Conservation (phyloP, 2,113 vertebrate genomes). For the Athene noctua region DNA sequence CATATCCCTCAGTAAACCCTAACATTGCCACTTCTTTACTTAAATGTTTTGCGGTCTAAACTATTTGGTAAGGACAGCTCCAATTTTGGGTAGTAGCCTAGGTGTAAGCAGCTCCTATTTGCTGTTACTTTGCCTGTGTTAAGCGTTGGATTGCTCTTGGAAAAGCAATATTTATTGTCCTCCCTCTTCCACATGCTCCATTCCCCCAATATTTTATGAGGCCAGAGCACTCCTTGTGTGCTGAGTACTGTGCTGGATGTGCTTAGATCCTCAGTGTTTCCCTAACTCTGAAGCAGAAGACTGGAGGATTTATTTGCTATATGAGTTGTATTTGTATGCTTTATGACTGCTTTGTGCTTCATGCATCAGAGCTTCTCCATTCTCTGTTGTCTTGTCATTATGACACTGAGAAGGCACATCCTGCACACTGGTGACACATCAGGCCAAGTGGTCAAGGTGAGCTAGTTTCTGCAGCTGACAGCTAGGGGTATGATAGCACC, state of each 20-base stretch:
- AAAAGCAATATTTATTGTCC: not conserved
- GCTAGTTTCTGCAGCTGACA: not conserved
- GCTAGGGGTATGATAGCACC: not conserved
- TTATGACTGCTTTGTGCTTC: not conserved
- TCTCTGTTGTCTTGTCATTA: not conserved
- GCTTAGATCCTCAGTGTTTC: not conserved
- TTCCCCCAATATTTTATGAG: not conserved
- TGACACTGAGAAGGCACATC: not conserved
- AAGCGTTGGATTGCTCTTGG: not conserved
- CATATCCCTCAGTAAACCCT: not conserved
- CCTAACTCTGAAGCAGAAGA: not conserved
- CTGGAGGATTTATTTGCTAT: not conserved
- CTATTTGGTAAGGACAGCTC: not conserved
- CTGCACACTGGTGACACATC: not conserved
- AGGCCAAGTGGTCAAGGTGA: not conserved
- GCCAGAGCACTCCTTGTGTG: not conserved
- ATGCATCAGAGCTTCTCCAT: not conserved
- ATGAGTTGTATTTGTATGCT: not conserved
- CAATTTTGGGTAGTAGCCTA: not conserved
- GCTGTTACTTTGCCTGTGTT: not conserved
- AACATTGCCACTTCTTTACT: not conserved
- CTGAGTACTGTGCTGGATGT: not conserved
- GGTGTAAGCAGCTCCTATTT: not conserved
- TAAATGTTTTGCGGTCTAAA: not conserved
- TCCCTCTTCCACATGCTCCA: not conserved